phyloP scores from a whole-genome alignment of 2,888 invertebrate species.

The Callyntrura sp. region DNA sequence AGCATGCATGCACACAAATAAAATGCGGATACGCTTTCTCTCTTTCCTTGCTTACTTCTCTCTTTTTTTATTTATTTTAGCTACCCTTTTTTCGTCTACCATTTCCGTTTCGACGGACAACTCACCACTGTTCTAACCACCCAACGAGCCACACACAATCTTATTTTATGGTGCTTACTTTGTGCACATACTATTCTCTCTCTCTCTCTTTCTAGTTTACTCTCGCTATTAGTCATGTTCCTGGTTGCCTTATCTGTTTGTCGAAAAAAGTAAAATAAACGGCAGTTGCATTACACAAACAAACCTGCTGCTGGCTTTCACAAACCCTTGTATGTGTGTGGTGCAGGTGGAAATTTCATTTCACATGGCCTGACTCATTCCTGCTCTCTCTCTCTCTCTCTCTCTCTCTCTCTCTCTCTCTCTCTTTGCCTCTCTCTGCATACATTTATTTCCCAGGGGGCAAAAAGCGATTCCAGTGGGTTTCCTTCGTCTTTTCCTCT shows the following conservation, averaged over 20 bases:
- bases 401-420: too few species aligned
- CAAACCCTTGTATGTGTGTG: not conserved
- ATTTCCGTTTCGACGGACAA: too few species aligned
- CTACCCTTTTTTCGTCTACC: too few species aligned
- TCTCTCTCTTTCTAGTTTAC: too few species aligned
- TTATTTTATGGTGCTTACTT: too few species aligned
- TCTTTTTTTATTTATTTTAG: too few species aligned
- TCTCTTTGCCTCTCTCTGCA: not conserved
- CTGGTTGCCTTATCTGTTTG: too few species aligned
- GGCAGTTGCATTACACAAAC: conserved; percentile 35
- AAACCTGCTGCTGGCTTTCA: conserved; percentile 22
- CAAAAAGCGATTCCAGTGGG: conserved; percentile 42
- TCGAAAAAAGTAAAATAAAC: not conserved
- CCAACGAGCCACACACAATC: too few species aligned
- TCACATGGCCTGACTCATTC: conserved; percentile 10
- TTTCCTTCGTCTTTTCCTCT: not conserved
- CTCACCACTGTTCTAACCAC: too few species aligned
- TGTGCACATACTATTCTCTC: too few species aligned
- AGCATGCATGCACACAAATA: not conserved
- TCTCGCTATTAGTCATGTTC: too few species aligned
- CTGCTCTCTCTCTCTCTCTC: too few species aligned
- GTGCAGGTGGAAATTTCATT: conserved; percentile 35
- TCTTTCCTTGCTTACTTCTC: not conserved
- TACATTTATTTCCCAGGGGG: conserved; percentile 54
- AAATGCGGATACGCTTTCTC: not conserved